A percentile compares a stretch with the other conserved stretches of the same genome.
Evolutionary conservation across 2,113 vertebrate genomes (phyloP).

Genomic region (Bufo gargarizans): DNA sequence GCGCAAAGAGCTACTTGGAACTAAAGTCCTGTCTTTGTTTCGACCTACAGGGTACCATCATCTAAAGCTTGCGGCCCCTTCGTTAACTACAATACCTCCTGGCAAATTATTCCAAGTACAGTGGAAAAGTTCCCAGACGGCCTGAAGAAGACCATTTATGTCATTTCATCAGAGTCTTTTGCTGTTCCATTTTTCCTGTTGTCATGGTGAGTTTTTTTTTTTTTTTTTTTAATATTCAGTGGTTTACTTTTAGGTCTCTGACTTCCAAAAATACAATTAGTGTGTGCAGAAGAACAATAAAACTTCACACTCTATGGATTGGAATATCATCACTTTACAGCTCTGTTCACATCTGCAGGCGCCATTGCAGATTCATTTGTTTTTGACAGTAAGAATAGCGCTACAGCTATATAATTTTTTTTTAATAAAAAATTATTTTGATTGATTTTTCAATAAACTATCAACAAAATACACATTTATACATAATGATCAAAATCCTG

Average conservation of each 20-base stretch:
- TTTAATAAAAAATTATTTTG: too few relatives aligned
- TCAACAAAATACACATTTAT: too few relatives aligned
- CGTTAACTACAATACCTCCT: slow-evolving; percentile 80
- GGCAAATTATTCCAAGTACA: slow-evolving; percentile 77
- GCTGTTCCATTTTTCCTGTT: slow-evolving; percentile 90
- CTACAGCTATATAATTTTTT: too few relatives aligned
- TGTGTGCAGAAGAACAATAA: background rate
- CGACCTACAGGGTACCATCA: slow-evolving; percentile 77
- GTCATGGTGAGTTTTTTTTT: slow-evolving; percentile 78
- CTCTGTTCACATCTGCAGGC: too few relatives aligned
- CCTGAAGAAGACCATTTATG: slow-evolving; percentile 68
- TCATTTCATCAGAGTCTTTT: slow-evolving; percentile 86
- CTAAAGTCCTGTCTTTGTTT: background rate
- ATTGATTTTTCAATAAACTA: too few relatives aligned
- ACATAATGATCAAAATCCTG: too few relatives aligned
- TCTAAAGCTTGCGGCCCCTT: slow-evolving; percentile 93
- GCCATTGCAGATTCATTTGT: too few relatives aligned
- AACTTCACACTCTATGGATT: background rate
- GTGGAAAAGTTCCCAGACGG: slow-evolving; percentile 71
- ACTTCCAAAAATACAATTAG: background rate
- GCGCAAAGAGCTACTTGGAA: background rate
- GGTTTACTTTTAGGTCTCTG: background rate
- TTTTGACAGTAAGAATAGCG: too few relatives aligned
- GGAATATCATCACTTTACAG: too few relatives aligned
- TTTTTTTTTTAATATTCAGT: slow-evolving; percentile 23